These are phyloP conservation scores for Silvanus unidentatus DNA, from an alignment of 2,888 invertebrate species.

Conservation along the genomic window DNA sequence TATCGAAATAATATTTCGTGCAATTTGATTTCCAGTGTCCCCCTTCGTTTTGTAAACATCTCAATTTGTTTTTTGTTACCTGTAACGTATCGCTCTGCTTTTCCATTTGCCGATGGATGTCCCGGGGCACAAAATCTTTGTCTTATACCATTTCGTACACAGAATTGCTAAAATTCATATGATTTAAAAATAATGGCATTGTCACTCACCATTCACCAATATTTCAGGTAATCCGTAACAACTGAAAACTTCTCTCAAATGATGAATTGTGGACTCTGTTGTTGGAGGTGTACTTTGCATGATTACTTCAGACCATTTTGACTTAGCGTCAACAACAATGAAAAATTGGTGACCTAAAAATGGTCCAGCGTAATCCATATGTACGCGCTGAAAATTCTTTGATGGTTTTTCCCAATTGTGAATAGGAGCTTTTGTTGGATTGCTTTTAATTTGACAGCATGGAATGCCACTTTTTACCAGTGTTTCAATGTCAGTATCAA, in stretches of 20 bases:
- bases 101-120: slow-evolving; percentile 22
- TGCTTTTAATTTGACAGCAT: slow-evolving; percentile 14
- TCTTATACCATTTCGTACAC: slow-evolving; percentile 4
- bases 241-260: slow-evolving; percentile 10
- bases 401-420: slow-evolving; percentile 4
- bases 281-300: slow-evolving; percentile 2
- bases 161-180: slow-evolving; percentile 6
- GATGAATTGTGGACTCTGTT: slow-evolving; percentile 7
- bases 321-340: slow-evolving; percentile 10
- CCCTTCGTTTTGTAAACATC: no score
- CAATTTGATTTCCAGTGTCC: no score
- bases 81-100: slow-evolving; percentile 25
- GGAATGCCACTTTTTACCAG: slow-evolving; percentile 19
- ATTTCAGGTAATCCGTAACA: slow-evolving; percentile 11
- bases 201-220: slow-evolving; percentile 19
- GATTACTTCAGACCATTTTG: slow-evolving; percentile 6
- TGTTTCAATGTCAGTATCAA: slow-evolving; percentile 25
- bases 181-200: slow-evolving; percentile 15
- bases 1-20: no score
- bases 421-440: neutral
- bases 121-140: slow-evolving; percentile 20
- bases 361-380: slow-evolving; percentile 5
- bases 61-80: no score
- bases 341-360: slow-evolving; percentile 5
- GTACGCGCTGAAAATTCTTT: slow-evolving; percentile 7